Base-by-base conservation (phyloP, 1,140 invertebrate genomes). In the Bombus terrestris region DNA sequence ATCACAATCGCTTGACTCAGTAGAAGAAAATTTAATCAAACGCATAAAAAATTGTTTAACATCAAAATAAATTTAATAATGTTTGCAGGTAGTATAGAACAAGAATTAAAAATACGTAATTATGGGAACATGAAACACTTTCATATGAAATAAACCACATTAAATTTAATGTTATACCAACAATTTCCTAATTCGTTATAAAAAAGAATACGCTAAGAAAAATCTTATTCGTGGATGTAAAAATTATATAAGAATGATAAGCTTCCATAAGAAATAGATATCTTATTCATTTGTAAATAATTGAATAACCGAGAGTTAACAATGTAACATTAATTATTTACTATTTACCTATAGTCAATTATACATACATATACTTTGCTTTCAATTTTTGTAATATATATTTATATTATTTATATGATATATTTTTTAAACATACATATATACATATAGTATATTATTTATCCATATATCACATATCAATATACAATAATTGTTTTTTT, bases 381-480 rank as follows among this genome's bases (percentile, higher is more conserved):
- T 62, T 15, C 12, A 41, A 62, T 59, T 62, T 62, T 12, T 25
- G 41, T 62, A 28, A 64, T 41, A 77, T 62, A 18, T 62, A 69
- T 76, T 76, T 28, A 39, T 39, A 62, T 35, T 59, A 62, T 41
- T 43, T 68, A 68, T 18, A 57, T 25, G 12, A 66, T 39, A 22
- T 47, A 37, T 53, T 80, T 53, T 35, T 53, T 53, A 53, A 22
- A 53, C 5, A 22, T 53, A 53, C 12, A 53, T 53, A 41, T 18
- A 13, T 28, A 3, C 47, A 37, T n/a, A n/a, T 39, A 53, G 28
- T 35, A 68, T 68, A 68, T 68, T 37, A 66, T 22, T 69, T 72
- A 39, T 66, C 35, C 25, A 37, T 41, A 37, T 39, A 28, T 41
- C 18, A 81, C 66, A 81, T 81, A 81, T 81, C 79, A 73, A 35